These are phyloP conservation scores for Ibycter americanus DNA, from an alignment of 2,797 vertebrate genomes.

Conservation along the genomic window DNA sequence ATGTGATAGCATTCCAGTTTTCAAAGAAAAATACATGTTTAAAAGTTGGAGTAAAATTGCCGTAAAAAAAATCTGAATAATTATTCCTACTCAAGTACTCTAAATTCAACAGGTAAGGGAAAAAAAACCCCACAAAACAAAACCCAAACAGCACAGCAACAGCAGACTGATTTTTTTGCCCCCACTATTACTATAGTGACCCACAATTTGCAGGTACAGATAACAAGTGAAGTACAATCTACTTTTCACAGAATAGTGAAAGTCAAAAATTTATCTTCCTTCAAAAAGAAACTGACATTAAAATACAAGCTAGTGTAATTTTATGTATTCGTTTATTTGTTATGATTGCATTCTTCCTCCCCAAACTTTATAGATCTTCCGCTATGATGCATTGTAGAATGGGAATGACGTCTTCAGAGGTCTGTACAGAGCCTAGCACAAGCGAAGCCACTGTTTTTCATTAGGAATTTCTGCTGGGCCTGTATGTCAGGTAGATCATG, in stretches of 20 bases:
- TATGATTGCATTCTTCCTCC: neutral
- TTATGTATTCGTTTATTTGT: neutral
- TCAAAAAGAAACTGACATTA: neutral
- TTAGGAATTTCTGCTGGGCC: neutral
- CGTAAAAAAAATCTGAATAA: neutral
- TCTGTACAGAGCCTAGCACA: neutral
- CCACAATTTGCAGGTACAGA: neutral
- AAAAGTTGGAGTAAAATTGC: neutral
- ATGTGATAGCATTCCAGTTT: neutral
- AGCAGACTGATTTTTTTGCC: fast-evolving
- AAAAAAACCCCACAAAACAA: neutral
- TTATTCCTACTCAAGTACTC: neutral
- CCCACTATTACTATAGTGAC: fast-evolving
- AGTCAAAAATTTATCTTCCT: neutral
- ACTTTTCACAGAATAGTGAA: neutral
- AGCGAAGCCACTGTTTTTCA: neutral
- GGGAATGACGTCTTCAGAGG: neutral
- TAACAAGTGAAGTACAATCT: neutral
- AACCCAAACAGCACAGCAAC: neutral
- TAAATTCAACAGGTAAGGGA: neutral
- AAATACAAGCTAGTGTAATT: neutral
- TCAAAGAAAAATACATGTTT: neutral
- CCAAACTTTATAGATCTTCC: neutral
- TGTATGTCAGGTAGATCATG: neutral
- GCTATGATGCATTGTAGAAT: fast-evolving